phyloP scores from a whole-genome alignment of 1,140 invertebrate species.

The Plutomurus gul region DNA sequence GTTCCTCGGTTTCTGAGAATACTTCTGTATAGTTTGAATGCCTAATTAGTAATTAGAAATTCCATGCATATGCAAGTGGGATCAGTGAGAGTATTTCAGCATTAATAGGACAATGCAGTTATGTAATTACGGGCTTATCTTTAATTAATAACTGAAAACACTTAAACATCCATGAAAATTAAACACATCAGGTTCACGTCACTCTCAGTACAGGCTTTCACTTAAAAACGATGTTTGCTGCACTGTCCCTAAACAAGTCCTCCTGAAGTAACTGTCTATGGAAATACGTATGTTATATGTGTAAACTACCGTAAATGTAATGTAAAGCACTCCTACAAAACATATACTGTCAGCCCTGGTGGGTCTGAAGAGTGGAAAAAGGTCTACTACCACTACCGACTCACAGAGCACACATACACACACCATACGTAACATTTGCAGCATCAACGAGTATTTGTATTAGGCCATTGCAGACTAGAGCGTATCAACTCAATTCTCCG shows the following conservation, averaged over 20 bases:
- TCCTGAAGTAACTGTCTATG: neutral
- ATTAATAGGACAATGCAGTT: neutral
- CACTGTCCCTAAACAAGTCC: too few species aligned
- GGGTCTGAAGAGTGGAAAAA: too few species aligned
- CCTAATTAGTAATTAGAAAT: too few species aligned
- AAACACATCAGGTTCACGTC: neutral
- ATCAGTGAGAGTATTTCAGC: neutral
- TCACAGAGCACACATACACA: too few species aligned
- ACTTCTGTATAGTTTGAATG: too few species aligned
- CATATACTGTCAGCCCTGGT: neutral
- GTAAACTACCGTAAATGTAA: neutral
- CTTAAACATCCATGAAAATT: neutral
- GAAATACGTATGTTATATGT: neutral
- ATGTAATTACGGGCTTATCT: neutral
- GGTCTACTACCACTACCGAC: too few species aligned
- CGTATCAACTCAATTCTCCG: conserved; percentile 31
- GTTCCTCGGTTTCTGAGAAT: too few species aligned
- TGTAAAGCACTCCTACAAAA: neutral
- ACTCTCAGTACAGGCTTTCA: neutral
- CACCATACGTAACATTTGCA: too few species aligned
- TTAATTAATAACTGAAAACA: conserved; percentile 20
- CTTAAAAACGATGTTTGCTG: neutral
- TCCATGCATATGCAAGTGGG: too few species aligned
- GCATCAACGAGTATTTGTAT: too few species aligned
- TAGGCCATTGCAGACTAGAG: neutral